Evolutionary conservation across 2,113 vertebrate species (phyloP).

Genomic region (Megaptera novaeangliae): DNA sequence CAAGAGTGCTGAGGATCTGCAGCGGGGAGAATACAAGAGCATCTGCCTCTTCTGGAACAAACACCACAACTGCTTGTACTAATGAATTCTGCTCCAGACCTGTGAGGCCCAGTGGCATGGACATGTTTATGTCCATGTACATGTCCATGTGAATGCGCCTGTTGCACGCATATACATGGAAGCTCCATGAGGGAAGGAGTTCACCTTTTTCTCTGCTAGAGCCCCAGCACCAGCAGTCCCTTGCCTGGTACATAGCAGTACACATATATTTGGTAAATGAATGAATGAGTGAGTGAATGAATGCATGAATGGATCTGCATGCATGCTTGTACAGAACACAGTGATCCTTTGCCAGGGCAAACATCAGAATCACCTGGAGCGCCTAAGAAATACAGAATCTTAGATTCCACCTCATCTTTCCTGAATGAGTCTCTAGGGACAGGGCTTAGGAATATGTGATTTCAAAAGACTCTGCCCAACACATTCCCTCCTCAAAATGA

Average conservation of each 20-base stretch:
- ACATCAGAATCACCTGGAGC: not conserved
- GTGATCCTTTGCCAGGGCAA: not conserved
- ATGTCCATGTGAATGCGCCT: not conserved
- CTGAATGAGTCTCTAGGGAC: not conserved
- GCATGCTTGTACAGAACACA: not conserved
- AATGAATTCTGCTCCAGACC: not conserved
- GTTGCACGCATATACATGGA: not conserved
- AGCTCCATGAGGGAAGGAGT: not conserved
- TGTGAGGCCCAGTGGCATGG: not conserved
- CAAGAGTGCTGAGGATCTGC: constrained; percentile 92
- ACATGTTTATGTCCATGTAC: not conserved
- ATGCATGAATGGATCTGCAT: not conserved
- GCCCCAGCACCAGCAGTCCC: not conserved
- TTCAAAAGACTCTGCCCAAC: not conserved
- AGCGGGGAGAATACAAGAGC: constrained; percentile 1
- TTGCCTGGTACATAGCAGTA: not conserved
- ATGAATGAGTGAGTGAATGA: not conserved
- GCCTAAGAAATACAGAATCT: not conserved
- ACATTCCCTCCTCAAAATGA: not conserved
- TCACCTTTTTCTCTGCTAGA: not conserved
- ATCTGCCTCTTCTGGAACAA: not conserved
- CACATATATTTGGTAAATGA: not conserved
- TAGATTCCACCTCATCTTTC: not conserved
- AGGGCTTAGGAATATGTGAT: not conserved
- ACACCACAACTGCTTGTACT: not conserved